Evolutionary conservation across 1,140 invertebrate genomes (phyloP), one percentile per base, ranked within the genome.

Genomic region (Thereuonema tuberculata): DNA sequence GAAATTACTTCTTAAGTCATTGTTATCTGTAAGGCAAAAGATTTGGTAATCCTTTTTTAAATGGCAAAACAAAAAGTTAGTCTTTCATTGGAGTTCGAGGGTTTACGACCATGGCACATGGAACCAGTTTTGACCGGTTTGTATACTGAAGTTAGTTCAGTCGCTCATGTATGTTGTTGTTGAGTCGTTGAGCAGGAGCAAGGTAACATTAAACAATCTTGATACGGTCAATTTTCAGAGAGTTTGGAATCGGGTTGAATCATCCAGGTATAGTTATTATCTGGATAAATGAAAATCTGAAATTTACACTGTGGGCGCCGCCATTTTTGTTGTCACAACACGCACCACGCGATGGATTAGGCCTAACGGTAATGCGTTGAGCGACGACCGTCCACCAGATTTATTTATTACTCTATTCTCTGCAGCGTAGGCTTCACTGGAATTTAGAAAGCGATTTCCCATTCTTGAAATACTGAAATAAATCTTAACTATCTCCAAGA

Each of bases 241-340:
- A 14, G 5, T 50, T 50, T 5, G 21, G 23, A 5, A 9, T 50
- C 5, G 9, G 21, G 5, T 9, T 50, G 9, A 5, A 50, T 12
- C 17, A 21, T 17, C 5, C 17, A 24, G 21, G 48, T 50, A 9
- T 50, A 50, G 9, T 5, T 20, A 5, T 50, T 12, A 50, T 12
- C 5, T 5, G 5, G 21, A 50, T 50, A 20, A 21, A 50, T 21
- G 23, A 21, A 20, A 20, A 5, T 5, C 48, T 9, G 5, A 12
- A 50, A 5, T 50, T 50, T 20, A 9, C 9, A 50, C 48, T n/a
- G 26, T 55, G 53, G 53, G 53, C 53, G 53, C 53, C 53, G 53
- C 53, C 53, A 55, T 55, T 55, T 55, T 55, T 55, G 53, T 55
- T 55, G 53, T 55, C 5, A 55, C 53, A 55, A 55, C 53, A n/a